Evolutionary conservation across 1,140 invertebrate genomes (phyloP), one percentile per base, ranked within the genome.

Genomic region (Sycophila sp.): DNA sequence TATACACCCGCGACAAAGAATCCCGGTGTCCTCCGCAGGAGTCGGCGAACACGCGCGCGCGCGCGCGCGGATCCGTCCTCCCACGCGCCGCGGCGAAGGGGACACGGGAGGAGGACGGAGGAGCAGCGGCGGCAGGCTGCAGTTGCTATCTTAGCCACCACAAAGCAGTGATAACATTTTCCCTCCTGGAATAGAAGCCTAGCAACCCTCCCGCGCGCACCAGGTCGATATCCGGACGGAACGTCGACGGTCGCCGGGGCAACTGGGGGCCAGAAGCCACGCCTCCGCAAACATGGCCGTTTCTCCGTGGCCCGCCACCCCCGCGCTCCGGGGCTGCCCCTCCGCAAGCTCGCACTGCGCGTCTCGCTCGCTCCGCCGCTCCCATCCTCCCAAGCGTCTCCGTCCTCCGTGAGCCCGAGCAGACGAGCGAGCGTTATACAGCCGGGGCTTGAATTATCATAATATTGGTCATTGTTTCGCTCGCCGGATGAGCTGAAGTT

Each of bases 91-190:
- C n/a, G 17, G 15, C 40, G 40, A 8, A 47, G 19, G 42, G 15
- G 47, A 19, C 11, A 34, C 36, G 2, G 26, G 49, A 60, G 64
- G 63, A 69, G 73, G 77, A 73, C 28, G 72, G 59, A 40, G 15
- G 30, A 28, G 40, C 28, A 13, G 58, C 38, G 10, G 34, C 40
- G 11, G 59, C 49, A 69, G 69, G 74, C 74, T 77, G 75, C 80
- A 78, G 80, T 79, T 85, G 84, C 82, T 85, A 85, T 86, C 83
- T 85, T 86, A 85, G 82, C 80, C 81, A 81, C 84, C 83, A 85
- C 85, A 86, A 86, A 86, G 85, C 83, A 85, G 84, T 85, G 85
- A 86, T 86, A 86, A 86, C 83, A 85, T 85, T 86, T 86, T 86
- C 83, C 84, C 84, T 85, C 83, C 83, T 78, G 81, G 78, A 85